These are phyloP conservation scores for Luscinia megarhynchos DNA, from an alignment of 2,797 vertebrate genomes.

Conservation along the genomic window DNA sequence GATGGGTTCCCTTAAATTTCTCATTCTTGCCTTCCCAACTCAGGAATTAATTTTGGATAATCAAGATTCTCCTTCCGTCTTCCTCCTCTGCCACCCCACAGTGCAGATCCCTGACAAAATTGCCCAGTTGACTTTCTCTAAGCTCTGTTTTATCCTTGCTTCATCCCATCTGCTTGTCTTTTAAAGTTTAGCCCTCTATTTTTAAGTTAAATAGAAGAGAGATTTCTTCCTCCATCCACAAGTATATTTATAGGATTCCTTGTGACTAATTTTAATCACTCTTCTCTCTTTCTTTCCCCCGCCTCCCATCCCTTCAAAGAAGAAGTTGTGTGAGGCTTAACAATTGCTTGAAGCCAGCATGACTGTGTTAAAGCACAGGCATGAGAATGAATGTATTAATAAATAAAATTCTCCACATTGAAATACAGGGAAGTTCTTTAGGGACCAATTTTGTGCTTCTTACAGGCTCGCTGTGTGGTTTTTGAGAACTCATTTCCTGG, in stretches of 20 bases:
- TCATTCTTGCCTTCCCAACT: neutral
- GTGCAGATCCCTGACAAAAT: neutral
- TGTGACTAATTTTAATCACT: conserved; percentile 36
- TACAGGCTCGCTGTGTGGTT: neutral
- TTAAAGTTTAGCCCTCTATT: neutral
- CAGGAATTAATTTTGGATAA: neutral
- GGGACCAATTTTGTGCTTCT: conserved; percentile 12
- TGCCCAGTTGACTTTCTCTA: neutral
- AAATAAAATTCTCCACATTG: neutral
- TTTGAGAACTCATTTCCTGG: conserved; percentile 3
- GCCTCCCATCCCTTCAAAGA: neutral
- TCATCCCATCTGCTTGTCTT: neutral
- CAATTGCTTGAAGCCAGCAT: neutral
- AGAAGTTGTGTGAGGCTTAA: neutral
- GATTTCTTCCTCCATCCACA: neutral
- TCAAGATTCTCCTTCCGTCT: neutral
- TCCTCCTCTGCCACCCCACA: neutral
- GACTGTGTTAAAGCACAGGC: neutral
- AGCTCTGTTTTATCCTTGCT: neutral
- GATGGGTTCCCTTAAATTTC: neutral
- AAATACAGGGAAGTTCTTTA: neutral
- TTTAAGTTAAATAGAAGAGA: conserved; percentile 13
- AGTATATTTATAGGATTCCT: conserved; percentile 30
- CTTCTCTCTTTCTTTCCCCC: neutral
- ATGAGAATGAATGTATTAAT: neutral